Evolutionary conservation across 1,140 invertebrate species (phyloP).

Genomic region (Tetramorium simillimum): DNA sequence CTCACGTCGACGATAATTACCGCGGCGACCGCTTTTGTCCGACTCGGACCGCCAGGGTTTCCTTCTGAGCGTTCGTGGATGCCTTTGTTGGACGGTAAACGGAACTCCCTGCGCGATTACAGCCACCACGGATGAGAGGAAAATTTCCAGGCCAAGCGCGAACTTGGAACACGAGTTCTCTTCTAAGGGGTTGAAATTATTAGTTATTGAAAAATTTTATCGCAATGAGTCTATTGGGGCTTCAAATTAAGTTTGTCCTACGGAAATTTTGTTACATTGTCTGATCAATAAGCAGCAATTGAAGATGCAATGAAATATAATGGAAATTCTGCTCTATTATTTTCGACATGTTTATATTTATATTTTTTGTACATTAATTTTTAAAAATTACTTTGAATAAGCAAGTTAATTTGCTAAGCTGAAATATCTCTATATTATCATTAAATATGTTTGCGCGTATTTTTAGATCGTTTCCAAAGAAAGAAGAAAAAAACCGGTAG

Average conservation of each 20-base stretch:
- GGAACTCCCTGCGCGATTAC: constrained; percentile 71
- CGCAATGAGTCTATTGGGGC: neutral
- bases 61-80: constrained; percentile 63
- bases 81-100: constrained; percentile 75
- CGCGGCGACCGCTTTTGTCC: constrained; percentile 80
- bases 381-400: neutral
- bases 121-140: constrained; percentile 37
- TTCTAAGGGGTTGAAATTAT: neutral
- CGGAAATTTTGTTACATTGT: constrained; percentile 11
- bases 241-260: neutral
- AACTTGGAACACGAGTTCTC: constrained; percentile 18
- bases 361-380: neutral
- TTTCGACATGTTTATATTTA: neutral
- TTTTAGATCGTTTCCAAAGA: neutral
- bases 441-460: neutral
- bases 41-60: constrained; percentile 69
- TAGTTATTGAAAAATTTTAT: neutral
- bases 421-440: neutral
- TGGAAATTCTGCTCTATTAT: neutral
- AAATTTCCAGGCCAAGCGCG: neutral
- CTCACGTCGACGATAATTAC: constrained; percentile 79
- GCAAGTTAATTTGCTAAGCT: neutral
- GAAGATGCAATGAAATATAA: neutral
- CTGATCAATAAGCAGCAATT: neutral
- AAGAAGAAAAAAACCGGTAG: neutral